These are phyloP conservation scores for Chromoteleia sp. DNA, from an alignment of 2,888 invertebrate genomes.

Conservation along the genomic window DNA sequence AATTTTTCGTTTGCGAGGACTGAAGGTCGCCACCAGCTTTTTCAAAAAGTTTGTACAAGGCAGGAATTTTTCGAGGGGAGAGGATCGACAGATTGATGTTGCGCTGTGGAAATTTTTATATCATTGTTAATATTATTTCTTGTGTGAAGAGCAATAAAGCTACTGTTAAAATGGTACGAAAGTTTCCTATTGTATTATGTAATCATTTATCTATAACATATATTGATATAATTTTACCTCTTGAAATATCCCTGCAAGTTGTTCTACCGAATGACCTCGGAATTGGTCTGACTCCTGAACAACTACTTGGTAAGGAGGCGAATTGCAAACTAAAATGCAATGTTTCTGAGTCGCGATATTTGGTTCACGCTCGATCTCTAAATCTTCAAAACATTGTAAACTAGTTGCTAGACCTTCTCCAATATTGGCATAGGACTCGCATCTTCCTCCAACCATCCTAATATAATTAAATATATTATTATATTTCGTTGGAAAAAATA, in stretches of 20 bases:
- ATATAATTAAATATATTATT: no score
- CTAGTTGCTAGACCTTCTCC: conserved; percentile 96
- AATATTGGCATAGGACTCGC: conserved; percentile 95
- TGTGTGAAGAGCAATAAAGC: conserved; percentile 38
- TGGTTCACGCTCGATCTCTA: conserved; percentile 87
- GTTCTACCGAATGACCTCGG: conserved; percentile 92
- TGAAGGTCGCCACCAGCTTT: conserved; percentile 94
- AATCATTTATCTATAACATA: no score
- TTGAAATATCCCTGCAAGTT: conserved; percentile 90
- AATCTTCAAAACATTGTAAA: conserved; percentile 94
- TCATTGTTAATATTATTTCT: no score
- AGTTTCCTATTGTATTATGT: no score
- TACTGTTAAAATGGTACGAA: no score
- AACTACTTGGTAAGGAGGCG: conserved; percentile 95
- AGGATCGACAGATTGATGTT: conserved; percentile 94
- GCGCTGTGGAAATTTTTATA: conserved; percentile 88
- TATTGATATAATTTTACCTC: conserved; percentile 86
- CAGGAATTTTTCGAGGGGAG: conserved; percentile 94
- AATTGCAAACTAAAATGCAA: conserved; percentile 94
- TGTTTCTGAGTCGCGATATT: conserved; percentile 88
- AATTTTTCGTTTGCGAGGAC: conserved; percentile 93
- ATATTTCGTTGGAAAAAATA: no score
- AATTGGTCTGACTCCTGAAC: conserved; percentile 91
- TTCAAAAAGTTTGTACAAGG: conserved; percentile 94
- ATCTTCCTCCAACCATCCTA: conserved; percentile 95